A percentile compares a stretch with the other conserved stretches of the same genome.
Evolutionary conservation across 1,140 invertebrate species (phyloP).

Genomic region (Hydropsyche tenuis): DNA sequence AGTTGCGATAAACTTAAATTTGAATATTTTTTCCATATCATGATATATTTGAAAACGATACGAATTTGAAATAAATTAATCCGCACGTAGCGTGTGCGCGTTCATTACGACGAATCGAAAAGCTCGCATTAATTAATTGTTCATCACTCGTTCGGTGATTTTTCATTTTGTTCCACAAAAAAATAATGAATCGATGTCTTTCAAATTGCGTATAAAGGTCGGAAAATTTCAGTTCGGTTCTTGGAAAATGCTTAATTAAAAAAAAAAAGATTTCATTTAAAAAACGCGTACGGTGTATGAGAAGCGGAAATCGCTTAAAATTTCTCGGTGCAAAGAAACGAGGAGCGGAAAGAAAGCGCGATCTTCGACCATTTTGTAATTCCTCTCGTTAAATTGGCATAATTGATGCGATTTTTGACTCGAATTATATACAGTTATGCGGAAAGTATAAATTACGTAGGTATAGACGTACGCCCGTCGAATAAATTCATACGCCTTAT

Average conservation of each 20-base stretch:
- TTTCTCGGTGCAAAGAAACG: neutral
- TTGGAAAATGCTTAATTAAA: neutral
- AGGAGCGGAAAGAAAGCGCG: slow-evolving; percentile 3
- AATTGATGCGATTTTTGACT: slow-evolving; percentile 8
- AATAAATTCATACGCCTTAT: too few relatives aligned
- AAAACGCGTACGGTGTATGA: too few relatives aligned
- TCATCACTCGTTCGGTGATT: neutral
- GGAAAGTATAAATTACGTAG: too few relatives aligned
- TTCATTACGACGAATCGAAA: neutral
- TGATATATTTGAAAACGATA: too few relatives aligned
- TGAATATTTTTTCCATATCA: too few relatives aligned
- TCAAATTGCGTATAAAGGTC: too few relatives aligned
- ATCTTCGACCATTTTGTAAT: neutral
- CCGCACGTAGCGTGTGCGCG: neutral
- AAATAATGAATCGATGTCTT: neutral
- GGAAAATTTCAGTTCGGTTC: too few relatives aligned
- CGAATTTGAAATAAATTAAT: neutral
- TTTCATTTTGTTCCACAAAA: neutral
- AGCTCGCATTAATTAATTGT: neutral
- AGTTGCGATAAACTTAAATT: too few relatives aligned
- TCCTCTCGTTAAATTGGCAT: neutral
- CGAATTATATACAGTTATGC: slow-evolving; percentile 10
- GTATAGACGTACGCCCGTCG: too few relatives aligned
- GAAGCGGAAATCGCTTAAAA: neutral
- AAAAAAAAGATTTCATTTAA: neutral